These are phyloP conservation scores for Noctilio leporinus DNA, from an alignment of 2,113 vertebrate species.

Conservation along the genomic window DNA sequence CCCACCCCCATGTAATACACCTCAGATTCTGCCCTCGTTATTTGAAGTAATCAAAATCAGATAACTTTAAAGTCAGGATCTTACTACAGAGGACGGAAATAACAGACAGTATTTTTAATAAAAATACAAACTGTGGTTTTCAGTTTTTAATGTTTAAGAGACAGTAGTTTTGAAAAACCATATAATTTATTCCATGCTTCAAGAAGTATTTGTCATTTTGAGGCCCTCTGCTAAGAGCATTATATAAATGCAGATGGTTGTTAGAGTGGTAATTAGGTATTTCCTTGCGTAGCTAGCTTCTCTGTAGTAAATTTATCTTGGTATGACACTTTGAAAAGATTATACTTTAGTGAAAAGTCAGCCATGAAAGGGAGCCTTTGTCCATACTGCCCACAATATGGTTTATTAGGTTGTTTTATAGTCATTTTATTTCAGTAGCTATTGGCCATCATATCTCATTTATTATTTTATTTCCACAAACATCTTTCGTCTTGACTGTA, in stretches of 20 bases:
- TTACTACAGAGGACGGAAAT: background rate
- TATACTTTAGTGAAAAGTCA: conserved; percentile 10
- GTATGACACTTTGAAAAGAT: background rate
- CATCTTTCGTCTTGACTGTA: background rate
- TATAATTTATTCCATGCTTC: background rate
- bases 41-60: background rate
- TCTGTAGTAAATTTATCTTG: conserved; percentile 41
- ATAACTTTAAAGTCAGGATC: conserved; percentile 23
- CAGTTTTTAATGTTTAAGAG: conserved; percentile 34
- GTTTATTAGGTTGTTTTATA: conserved; percentile 5
- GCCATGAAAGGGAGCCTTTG: background rate
- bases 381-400: background rate
- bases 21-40: background rate
- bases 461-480: background rate
- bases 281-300: conserved; percentile 20
- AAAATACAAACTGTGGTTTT: conserved; percentile 35
- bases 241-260: background rate
- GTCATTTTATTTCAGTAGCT: conserved; percentile 22
- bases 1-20: background rate
- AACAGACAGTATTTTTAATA: conserved; percentile 38
- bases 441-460: background rate
- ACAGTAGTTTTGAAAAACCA: background rate
- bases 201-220: conserved; percentile 8
- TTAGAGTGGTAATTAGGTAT: background rate
- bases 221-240: background rate